phyloP scores from a whole-genome alignment of 1,140 invertebrate species.

The Drosophila bocki region DNA sequence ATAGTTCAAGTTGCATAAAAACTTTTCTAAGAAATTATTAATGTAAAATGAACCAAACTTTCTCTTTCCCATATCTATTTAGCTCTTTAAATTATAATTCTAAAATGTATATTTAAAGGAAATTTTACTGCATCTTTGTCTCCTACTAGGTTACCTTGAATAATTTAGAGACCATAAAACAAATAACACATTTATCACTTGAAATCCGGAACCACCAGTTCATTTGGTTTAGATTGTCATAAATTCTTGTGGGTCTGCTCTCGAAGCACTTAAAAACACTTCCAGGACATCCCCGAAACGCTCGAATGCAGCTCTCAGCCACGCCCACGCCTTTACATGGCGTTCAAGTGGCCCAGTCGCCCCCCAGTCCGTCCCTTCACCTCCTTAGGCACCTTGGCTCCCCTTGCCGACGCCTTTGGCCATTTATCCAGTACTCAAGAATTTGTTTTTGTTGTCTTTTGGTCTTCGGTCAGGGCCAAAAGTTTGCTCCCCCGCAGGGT shows the following conservation, averaged over 20 bases:
- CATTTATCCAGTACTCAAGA: slow-evolving; percentile 70
- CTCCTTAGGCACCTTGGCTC: slow-evolving; percentile 1
- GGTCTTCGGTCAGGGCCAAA: slow-evolving; percentile 44
- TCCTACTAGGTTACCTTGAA: neutral
- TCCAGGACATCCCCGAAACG: slow-evolving; percentile 30
- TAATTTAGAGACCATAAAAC: slow-evolving; percentile 15
- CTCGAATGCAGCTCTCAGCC: slow-evolving; percentile 39
- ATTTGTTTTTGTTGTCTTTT: slow-evolving; percentile 59
- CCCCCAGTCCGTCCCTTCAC: neutral
- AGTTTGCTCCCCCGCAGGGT: slow-evolving; percentile 53
- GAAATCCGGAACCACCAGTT: slow-evolving; percentile 16
- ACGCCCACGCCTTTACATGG: slow-evolving; percentile 49
- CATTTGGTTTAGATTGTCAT: slow-evolving; percentile 44
- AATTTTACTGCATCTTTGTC: neutral
- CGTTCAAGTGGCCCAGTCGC: slow-evolving; percentile 50
- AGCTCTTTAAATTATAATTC: neutral
- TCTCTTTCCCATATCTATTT: neutral
- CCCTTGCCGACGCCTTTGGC: slow-evolving; percentile 30
- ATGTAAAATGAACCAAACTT: too few relatives aligned
- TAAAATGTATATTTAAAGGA: neutral
- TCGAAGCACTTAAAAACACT: slow-evolving; percentile 49
- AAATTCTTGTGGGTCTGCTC: slow-evolving; percentile 40
- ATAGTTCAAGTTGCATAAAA: neutral
- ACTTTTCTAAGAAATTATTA: neutral
- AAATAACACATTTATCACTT: slow-evolving; percentile 24